phyloP scores from a whole-genome alignment of 2,113 vertebrate genomes.

The Budorcas taxicolor region DNA sequence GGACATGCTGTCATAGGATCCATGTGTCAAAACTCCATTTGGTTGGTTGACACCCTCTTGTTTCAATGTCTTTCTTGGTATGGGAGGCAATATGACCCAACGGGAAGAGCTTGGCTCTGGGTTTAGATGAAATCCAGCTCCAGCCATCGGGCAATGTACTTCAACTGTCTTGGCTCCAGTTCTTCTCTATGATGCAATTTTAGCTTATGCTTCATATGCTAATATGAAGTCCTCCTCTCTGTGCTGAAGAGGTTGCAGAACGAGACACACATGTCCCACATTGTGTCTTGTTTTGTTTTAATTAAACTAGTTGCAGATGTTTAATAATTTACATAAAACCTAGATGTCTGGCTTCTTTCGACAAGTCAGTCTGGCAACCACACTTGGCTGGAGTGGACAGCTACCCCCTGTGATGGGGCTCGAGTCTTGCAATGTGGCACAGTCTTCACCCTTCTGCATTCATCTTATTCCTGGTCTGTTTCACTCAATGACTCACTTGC shows the following conservation, averaged over 20 bases:
- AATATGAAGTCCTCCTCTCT: not conserved
- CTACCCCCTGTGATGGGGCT: not conserved
- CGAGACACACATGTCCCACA: not conserved
- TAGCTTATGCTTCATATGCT: not conserved
- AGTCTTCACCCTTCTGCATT: not conserved
- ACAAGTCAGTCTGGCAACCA: not conserved
- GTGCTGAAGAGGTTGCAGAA: not conserved
- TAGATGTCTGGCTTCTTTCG: not conserved
- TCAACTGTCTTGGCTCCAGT: not conserved
- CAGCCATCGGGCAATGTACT: not conserved
- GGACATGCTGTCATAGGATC: not conserved
- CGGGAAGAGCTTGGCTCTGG: not conserved
- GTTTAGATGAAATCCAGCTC: not conserved
- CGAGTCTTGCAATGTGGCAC: fast-evolving
- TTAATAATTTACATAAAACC: not conserved
- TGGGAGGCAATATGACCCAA: not conserved
- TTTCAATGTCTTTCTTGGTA: not conserved
- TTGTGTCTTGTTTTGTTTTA: not conserved
- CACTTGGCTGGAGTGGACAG: not conserved
- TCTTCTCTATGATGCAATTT: not conserved
- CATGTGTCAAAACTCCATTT: not conserved
- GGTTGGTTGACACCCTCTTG: not conserved
- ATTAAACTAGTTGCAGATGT: not conserved
- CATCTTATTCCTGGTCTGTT: not conserved
- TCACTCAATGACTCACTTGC: not conserved